Evolutionary conservation across 2,888 invertebrate genomes (phyloP), one percentile per base, ranked within the genome.

Genomic region (Unio pictorum): DNA sequence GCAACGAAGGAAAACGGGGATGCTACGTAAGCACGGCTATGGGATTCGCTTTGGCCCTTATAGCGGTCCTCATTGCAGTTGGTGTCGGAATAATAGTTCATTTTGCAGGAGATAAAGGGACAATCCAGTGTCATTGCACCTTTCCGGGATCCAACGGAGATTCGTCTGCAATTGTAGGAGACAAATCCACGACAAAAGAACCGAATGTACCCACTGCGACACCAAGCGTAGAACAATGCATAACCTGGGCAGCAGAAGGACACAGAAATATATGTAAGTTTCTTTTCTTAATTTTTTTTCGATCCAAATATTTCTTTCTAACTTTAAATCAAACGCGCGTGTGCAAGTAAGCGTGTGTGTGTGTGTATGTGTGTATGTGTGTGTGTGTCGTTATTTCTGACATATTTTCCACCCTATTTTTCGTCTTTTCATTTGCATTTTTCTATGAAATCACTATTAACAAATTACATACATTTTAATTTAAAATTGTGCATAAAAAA

Each of bases 91-190:
- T 86, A 20, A 81, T 85, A 30, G 85, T 85, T 30, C 81, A 84
- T 68, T 84, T 86, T 70, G 84, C 85, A 1, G 78, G 77, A 18
- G 34, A 72, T 30, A 76, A 92, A 92, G 74, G 94, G 93, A 70
- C 74, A 15, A 65, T 84, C 18, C 78, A 80, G 56, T 84, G 84
- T 66, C 71, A 76, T 18, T 81, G 81, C 61, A 70, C 67, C n/a
- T 77, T 72, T 59, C 67, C 70, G 56, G 59, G 34, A n/a, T 55
- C 56, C 45, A 61, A 56, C 56, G 57, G 55, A 54, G 73, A 64
- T 45, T 58, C 26, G 45, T 63, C 60, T 0, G 61, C 56, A 23
- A 26, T 30, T 20, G 69, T 71, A 11, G 72, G 68, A 28, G 34
- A 55, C 8, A 54, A 17, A 26, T 23, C 23, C n/a, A 54, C 56